Base-by-base conservation (phyloP, 92 coral and sea anemone species). In the Chrysogorgia sp. region DNA sequence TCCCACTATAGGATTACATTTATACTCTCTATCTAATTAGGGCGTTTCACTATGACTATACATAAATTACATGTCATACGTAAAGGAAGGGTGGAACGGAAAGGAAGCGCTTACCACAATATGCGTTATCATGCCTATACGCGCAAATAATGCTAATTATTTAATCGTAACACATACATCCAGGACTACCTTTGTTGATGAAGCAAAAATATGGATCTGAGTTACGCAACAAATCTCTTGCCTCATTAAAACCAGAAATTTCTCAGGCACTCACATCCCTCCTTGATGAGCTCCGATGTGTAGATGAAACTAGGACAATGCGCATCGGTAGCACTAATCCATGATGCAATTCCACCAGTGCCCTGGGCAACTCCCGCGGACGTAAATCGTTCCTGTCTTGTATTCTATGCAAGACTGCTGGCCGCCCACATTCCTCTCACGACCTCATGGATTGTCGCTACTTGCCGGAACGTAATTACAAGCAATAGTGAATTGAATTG, bases 151-250 rank as follows among this genome's bases (percentile, higher is more conserved):
- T n/a, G n/a, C n/a, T n/a, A n/a, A n/a, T n/a, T n/a, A n/a, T n/a
- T n/a, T n/a, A n/a, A n/a, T n/a, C n/a, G n/a, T n/a, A n/a, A n/a
- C n/a, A n/a, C n/a, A n/a, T 89, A 21, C 88, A 89, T 81, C 82
- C 86, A 5, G 90, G 86, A 50, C 66, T 80, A 48, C 88, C 90
- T 10, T n/a, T n/a, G 2, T 64, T 81, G 12, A 85, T 89, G 28
- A 82, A 82, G 75, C 85, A 86, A 72, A 57, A 76, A 19, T 77
- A 77, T 30, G 85, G 82, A 9, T 58, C 83, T 5, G 83, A 86
- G 60, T 63, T 85, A 14, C 79, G 48, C 17, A 74, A 74, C 66
- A 74, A 74, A 33, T 75, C 57, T 40, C 52, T 75, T 7, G 70
- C 81, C 35, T 57, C 70, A 2, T 63, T 75, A 41, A 75, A 75